These are phyloP conservation scores for Poeciliopsis presidionis DNA, from an alignment of 2,797 vertebrate genomes.

Conservation along the genomic window DNA sequence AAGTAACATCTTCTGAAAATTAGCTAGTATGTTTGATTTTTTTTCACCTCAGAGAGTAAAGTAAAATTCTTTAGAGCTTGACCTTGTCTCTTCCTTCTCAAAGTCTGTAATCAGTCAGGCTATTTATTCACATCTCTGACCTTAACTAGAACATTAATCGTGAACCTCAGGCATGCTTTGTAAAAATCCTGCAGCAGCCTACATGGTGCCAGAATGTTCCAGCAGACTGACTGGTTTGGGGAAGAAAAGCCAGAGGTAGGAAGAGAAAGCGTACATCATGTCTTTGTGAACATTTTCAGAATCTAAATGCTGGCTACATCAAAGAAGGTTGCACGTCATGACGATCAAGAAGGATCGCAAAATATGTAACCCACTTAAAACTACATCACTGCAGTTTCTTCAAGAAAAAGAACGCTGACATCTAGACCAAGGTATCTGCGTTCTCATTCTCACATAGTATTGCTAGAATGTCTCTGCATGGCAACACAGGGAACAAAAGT, in stretches of 20 bases:
- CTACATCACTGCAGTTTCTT: constrained; percentile 27
- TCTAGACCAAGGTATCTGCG: constrained; percentile 3
- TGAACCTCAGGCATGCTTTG: constrained; percentile 57
- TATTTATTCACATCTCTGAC: constrained; percentile 61
- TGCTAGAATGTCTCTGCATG: constrained; percentile 34
- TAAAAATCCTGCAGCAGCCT: constrained; percentile 61
- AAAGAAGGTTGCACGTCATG: neutral
- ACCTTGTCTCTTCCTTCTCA: constrained; percentile 51
- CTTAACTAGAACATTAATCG: constrained; percentile 59
- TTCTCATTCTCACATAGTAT: constrained; percentile 37
- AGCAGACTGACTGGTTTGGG: constrained; percentile 28
- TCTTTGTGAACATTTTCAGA: constrained; percentile 9
- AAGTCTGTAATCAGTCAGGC: constrained; percentile 26
- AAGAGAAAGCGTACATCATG: constrained; percentile 10
- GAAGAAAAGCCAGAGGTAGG: neutral
- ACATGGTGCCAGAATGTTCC: constrained; percentile 36
- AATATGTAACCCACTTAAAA: constrained; percentile 6
- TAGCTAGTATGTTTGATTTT: neutral
- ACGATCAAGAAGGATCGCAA: neutral
- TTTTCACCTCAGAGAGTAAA: neutral
- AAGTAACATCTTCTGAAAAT: neutral
- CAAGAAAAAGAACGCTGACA: constrained; percentile 37
- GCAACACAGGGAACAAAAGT: constrained; percentile 25
- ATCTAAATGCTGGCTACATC: neutral
- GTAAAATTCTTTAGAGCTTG: constrained; percentile 25